These are phyloP conservation scores for Salvator merianae DNA, from an alignment of 2,113 vertebrate genomes.

Conservation along the genomic window DNA sequence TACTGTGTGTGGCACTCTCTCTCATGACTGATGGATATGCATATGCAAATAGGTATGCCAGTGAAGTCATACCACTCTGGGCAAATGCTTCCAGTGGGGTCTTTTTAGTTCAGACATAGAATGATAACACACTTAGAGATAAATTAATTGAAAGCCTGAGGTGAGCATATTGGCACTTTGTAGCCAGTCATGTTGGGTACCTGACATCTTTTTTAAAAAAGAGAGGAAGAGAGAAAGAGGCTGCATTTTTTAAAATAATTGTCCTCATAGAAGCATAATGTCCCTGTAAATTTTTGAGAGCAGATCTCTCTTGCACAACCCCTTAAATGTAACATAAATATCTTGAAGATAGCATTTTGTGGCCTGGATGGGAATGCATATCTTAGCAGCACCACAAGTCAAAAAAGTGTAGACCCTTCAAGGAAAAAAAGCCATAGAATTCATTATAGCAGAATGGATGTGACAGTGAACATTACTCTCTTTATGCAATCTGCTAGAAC, in stretches of 20 bases:
- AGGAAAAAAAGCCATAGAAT: constrained; percentile 14
- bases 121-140: constrained; percentile 52
- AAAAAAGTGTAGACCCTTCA: neutral
- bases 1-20: constrained; percentile 15
- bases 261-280: constrained; percentile 2
- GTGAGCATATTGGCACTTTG: constrained; percentile 43
- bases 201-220: neutral
- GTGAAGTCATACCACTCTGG: constrained; percentile 64
- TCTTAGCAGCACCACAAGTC: neutral
- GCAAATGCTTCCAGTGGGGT: constrained; percentile 57
- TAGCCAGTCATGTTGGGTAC: neutral
- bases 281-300: constrained; percentile 17
- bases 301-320: neutral
- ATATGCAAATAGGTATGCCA: constrained; percentile 72
- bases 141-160: constrained; percentile 47
- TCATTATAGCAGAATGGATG: constrained; percentile 38
- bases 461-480: constrained; percentile 51
- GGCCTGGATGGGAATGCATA: constrained; percentile 39
- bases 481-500: constrained; percentile 29
- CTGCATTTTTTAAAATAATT: neutral
- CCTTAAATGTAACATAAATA: constrained; percentile 31
- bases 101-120: constrained; percentile 44
- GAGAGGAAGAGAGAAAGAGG: constrained; percentile 35
- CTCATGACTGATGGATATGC: constrained; percentile 61
- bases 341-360: constrained; percentile 37